A percentile compares a stretch with the other conserved stretches of the same genome.
These are phyloP conservation scores for Noctua fimbriata DNA, from an alignment of 2,888 invertebrate species.

Conservation along the genomic window DNA sequence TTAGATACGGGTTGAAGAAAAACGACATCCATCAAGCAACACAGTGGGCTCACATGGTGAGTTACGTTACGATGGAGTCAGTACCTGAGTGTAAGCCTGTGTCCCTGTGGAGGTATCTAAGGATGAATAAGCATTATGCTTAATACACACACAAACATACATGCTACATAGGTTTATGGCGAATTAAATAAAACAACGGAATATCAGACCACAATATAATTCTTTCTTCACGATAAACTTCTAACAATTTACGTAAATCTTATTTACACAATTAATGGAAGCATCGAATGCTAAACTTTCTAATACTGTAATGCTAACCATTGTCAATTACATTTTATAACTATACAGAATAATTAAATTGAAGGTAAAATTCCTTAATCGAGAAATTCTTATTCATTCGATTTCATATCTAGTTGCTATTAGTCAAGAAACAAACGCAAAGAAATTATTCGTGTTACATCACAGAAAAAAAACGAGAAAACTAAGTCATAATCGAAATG, in stretches of 20 bases:
- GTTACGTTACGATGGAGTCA: not conserved
- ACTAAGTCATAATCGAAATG: conserved; percentile 8
- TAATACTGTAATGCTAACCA: conserved; percentile 82
- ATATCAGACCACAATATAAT: conserved; percentile 87
- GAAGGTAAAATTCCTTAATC: conserved; percentile 48
- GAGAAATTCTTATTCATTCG: conserved; percentile 23
- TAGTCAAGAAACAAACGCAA: conserved; percentile 31
- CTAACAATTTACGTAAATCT: conserved; percentile 86
- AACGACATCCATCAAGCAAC: not conserved
- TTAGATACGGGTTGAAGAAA: not conserved
- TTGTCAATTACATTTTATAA: conserved; percentile 62
- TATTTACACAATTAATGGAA: conserved; percentile 88
- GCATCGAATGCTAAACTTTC: conserved; percentile 84
- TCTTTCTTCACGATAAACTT: conserved; percentile 83
- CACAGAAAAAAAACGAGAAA: conserved; percentile 43
- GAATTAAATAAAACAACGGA: conserved; percentile 72
- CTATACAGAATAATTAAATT: conserved; percentile 59
- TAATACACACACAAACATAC: too few species aligned
- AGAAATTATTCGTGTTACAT: conserved; percentile 27
- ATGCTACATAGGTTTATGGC: not conserved
- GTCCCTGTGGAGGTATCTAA: not conserved
- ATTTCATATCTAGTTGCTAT: conserved; percentile 26
- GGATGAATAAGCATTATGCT: not conserved
- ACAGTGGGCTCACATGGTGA: too few species aligned
- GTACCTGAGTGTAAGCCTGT: not conserved